phyloP scores from a whole-genome alignment of 1,140 invertebrate genomes.

The Drosophila nannoptera region DNA sequence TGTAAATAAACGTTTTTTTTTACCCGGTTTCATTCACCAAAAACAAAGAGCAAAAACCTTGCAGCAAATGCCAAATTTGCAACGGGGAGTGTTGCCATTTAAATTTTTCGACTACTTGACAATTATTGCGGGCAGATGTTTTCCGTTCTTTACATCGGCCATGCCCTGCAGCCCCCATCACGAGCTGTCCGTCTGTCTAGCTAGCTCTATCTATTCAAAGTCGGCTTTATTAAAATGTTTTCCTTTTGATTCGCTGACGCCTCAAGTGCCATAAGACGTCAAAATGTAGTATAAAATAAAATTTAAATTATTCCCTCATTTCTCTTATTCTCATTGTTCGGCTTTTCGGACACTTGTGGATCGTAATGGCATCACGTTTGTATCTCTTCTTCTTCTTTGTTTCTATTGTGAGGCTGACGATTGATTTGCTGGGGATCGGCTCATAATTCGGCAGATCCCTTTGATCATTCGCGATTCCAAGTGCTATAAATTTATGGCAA shows the following conservation, averaged over 20 bases:
- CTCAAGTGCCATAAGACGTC: constrained; percentile 44
- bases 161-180: constrained; percentile 29
- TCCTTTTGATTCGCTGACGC: constrained; percentile 55
- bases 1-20: constrained; percentile 48
- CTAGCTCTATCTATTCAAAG: constrained; percentile 27
- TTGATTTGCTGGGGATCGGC: constrained; percentile 50
- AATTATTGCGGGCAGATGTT: constrained; percentile 28
- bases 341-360: constrained; percentile 17
- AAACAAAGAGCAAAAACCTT: constrained; percentile 44
- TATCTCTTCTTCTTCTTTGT: constrained; percentile 41
- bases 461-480: constrained; percentile 50
- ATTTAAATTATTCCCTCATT: constrained; percentile 38
- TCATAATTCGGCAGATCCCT: constrained; percentile 42
- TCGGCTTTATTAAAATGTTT: constrained; percentile 68
- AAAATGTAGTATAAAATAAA: constrained; percentile 30
- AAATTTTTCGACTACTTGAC: constrained; percentile 29
- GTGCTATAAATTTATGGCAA: constrained; percentile 17
- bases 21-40: constrained; percentile 12
- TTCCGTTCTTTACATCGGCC: constrained; percentile 10
- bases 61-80: constrained; percentile 55
- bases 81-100: constrained; percentile 60
- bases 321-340: constrained; percentile 5
- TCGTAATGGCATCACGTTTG: constrained; percentile 43
- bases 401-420: constrained; percentile 15
- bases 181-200: constrained; percentile 35